Evolutionary conservation across 1,140 invertebrate species (phyloP), one percentile per base, ranked within the genome.

Genomic region (Hycleus cichorii): DNA sequence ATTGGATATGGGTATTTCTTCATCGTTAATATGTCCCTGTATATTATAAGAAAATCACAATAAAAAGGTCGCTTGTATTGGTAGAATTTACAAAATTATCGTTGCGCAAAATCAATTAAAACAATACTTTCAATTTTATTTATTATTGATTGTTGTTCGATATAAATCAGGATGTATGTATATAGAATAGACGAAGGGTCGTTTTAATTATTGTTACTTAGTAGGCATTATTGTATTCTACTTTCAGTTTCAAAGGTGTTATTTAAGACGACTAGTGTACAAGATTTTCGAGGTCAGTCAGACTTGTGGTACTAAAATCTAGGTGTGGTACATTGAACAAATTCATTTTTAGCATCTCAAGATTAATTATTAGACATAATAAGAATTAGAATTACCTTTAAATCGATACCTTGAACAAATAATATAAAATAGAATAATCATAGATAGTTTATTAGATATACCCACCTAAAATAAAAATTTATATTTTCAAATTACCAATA

Each of bases 281-380:
- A 48, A 48, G 47, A 45, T 46, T 32, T 53, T 53, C 51, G 51
- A 53, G 51, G 51, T 45, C 51, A 42, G 39, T 39, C 49, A 52
- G 51, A 53, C 46, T 45, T 52, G 49, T 52, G 42, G 51, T 53
- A 53, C 51, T 53, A 53, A 53, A 53, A 53, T 53, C 51, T 38
- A 53, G 51, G 51, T 53, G 51, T 53, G 51, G 51, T 45, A 32
- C 38, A 32, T 32, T 46, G 51, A 53, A 53, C 51, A 53, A 53
- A 53, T 53, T 53, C 51, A 53, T 53, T 53, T 53, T 53, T 53
- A 53, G 51, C 51, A 53, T 53, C 51, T 53, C 51, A 46, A 53
- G 51, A 53, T 53, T 53, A 53, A 53, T 53, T 53, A 53, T 53
- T 32, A 46, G 51, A 46, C 39, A 46, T 53, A 53, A 53, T 53